phyloP scores from a whole-genome alignment of 2,113 vertebrate genomes.

The Arizona elegans region DNA sequence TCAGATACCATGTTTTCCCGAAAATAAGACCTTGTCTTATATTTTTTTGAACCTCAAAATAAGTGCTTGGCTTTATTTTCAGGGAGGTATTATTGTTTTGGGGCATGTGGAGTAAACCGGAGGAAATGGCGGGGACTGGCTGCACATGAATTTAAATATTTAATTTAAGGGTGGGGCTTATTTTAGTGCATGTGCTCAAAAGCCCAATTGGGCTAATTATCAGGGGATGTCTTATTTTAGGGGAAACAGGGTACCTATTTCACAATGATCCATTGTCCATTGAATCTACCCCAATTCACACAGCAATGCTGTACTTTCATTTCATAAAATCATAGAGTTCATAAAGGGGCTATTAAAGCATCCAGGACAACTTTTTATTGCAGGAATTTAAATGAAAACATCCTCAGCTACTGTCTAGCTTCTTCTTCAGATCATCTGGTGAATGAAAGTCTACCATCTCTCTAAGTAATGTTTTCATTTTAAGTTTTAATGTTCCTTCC shows the following conservation, averaged over 20 bases:
- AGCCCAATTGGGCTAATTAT: too few species aligned
- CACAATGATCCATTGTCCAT: background rate
- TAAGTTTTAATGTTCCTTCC: background rate
- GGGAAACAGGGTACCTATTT: background rate
- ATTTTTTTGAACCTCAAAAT: too few species aligned
- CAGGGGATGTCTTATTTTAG: too few species aligned
- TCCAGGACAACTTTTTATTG: background rate
- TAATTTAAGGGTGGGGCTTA: too few species aligned
- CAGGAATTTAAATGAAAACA: background rate
- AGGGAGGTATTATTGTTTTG: too few species aligned
- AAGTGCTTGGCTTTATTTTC: too few species aligned
- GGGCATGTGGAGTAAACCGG: too few species aligned
- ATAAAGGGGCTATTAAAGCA: background rate
- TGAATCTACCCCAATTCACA: background rate
- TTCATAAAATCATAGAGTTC: background rate
- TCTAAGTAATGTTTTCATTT: background rate
- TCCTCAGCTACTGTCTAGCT: background rate
- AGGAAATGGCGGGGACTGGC: too few species aligned
- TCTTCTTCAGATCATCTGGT: background rate
- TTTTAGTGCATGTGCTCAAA: too few species aligned
- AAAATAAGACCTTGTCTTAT: too few species aligned
- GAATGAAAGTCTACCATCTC: background rate
- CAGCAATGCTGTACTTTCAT: background rate
- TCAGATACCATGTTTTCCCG: background rate
- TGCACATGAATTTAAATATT: too few species aligned